Evolutionary conservation across 1,140 invertebrate genomes (phyloP), one percentile per base, ranked within the genome.

Genomic region (Cydia splendana): DNA sequence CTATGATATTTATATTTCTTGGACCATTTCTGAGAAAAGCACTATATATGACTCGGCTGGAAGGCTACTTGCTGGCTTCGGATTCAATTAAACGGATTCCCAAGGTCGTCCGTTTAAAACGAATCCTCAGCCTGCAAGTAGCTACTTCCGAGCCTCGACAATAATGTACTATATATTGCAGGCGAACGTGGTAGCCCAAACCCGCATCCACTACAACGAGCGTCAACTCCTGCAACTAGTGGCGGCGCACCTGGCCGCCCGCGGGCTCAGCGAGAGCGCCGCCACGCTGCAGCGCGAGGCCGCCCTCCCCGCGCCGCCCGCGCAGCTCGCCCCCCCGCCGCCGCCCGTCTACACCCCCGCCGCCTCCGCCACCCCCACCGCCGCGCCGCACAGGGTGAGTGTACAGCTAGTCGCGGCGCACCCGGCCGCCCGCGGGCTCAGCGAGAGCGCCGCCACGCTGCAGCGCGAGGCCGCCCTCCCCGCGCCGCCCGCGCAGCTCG

Each of bases 171-270:
- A 3, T 30, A 18, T 57, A n/a, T 65, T 79, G 2, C 86, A 97
- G 96, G 98, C 98, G 0, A 98, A 98, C 92, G 97, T 99, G 76
- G 98, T 99, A 7, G 98, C 98, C 0, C 98, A 99, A 93, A 99
- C 98, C 0, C 96, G 96, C 80, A 99, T 99, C 75, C 96, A 96
- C 79, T 99, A 97, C 91, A 98, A 99, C 89, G 67, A 71, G 57
- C 57, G 57, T 0, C 57, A 62, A 9, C 57, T 62, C 18, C 57
- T 62, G 7, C 57, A 62, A 2, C 57, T 62, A 7, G 57, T 62
- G 9, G 57, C 57, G 9, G 18, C 57, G 2, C 57, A 62, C 9
- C 9, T 57, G 0, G 15, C n/a, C 0, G 53, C 53, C 0, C 53
- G 53, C n/a, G 98, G 98, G 1, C 94, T 97, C 28, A 83, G 82